These are phyloP conservation scores for Rhopalosiphum padi DNA, from an alignment of 1,140 invertebrate species.

Conservation along the genomic window DNA sequence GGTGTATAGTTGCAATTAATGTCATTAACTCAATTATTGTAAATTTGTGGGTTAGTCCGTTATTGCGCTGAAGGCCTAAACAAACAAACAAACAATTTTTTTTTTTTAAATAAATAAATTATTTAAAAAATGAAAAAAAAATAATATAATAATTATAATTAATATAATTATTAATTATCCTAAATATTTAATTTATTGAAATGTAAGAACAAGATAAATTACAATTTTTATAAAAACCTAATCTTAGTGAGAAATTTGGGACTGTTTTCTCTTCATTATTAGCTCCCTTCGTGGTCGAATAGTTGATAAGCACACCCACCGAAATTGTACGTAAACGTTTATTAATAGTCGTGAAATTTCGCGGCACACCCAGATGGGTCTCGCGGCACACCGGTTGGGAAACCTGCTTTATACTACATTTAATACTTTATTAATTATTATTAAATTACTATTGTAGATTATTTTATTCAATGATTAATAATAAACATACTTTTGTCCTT, in stretches of 20 bases:
- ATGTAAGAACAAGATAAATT: slow-evolving; percentile 42
- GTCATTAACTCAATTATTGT: not conserved
- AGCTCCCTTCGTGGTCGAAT: not conserved
- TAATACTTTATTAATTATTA: too few species aligned
- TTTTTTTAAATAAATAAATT: too few species aligned
- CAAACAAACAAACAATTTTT: too few species aligned
- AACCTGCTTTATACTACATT: too few species aligned
- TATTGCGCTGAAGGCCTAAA: not conserved
- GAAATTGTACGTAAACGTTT: too few species aligned
- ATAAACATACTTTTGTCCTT: not conserved
- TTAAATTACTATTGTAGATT: too few species aligned
- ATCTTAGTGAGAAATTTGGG: not conserved
- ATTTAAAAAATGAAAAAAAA: too few species aligned
- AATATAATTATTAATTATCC: not conserved
- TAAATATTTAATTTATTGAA: slow-evolving; percentile 18
- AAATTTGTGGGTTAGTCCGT: not conserved
- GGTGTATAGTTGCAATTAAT: not conserved
- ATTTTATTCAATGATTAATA: too few species aligned
- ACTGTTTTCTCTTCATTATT: not conserved
- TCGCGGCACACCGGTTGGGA: too few species aligned
- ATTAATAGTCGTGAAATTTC: too few species aligned
- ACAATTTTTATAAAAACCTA: not conserved
- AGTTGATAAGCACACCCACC: not conserved
- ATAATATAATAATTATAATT: too few species aligned
- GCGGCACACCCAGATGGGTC: too few species aligned